Conservation (phyloP, 2,888 invertebrate species). For the Ennomos fuscantarius region DNA sequence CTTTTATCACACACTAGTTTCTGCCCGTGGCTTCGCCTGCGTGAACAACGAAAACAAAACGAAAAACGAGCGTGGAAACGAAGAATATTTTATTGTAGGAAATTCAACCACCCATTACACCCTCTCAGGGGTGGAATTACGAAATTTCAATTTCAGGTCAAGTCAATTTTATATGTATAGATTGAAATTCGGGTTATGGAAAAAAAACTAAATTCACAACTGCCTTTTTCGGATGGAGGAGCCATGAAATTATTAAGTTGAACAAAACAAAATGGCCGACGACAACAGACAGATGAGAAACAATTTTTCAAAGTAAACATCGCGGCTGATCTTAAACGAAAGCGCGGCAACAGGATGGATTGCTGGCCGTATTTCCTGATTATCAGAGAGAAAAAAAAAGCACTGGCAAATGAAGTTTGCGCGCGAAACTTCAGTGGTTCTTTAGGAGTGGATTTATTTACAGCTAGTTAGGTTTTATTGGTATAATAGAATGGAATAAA, state of each 20-base stretch:
- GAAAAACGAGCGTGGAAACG: no score
- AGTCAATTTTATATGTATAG: no score
- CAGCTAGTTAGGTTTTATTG: constrained; percentile 23
- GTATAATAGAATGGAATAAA: constrained; percentile 15
- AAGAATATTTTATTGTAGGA: no score
- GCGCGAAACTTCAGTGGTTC: constrained; percentile 25
- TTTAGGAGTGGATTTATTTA: constrained; percentile 28
- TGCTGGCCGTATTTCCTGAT: constrained; percentile 55
- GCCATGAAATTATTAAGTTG: background rate
- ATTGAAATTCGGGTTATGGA: no score
- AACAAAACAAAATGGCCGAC: constrained; percentile 1
- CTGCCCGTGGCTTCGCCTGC: no score
- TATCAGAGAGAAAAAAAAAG: constrained; percentile 37
- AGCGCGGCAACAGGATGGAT: constrained; percentile 46
- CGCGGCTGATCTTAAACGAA: constrained; percentile 9
- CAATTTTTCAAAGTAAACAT: constrained; percentile 40
- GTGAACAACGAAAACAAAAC: no score
- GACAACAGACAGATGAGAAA: constrained; percentile 15
- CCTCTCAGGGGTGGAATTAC: no score
- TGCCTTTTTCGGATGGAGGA: no score
- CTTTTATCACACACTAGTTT: no score
- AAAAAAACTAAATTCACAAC: no score
- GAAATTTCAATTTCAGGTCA: no score
- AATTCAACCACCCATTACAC: no score
- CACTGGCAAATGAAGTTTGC: constrained; percentile 22